phyloP scores from a whole-genome alignment of 2,797 vertebrate genomes.

The Pseudotriccus pelzelni region DNA sequence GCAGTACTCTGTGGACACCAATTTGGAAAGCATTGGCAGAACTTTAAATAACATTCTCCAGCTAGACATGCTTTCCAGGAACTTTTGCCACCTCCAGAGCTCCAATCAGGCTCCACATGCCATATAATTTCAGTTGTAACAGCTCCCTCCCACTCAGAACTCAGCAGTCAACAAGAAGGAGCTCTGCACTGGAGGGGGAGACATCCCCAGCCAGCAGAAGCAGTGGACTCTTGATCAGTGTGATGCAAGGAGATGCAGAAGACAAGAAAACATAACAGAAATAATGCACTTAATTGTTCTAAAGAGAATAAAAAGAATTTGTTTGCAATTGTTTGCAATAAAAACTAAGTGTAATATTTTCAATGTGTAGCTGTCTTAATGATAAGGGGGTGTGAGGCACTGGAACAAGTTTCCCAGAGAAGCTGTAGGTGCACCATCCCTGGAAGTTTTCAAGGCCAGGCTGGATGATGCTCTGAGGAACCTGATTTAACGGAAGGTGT shows the following conservation, averaged over 20 bases:
- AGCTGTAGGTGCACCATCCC: background rate
- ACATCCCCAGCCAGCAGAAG: background rate
- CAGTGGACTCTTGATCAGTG: background rate
- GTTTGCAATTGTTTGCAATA: background rate
- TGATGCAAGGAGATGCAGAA: background rate
- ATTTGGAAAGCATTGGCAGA: background rate
- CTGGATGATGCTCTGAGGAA: background rate
- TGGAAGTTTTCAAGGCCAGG: background rate
- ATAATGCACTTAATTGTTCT: background rate
- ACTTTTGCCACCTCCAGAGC: background rate
- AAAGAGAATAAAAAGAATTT: background rate
- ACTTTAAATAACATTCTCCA: background rate
- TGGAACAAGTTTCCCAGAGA: background rate
- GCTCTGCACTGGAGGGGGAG: background rate
- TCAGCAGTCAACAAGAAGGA: background rate
- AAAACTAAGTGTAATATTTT: background rate
- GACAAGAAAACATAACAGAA: background rate
- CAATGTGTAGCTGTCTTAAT: conserved; percentile 3
- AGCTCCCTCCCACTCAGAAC: background rate
- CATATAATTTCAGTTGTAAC: background rate
- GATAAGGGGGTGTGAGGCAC: background rate
- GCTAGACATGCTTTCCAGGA: background rate
- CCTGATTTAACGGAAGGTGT: background rate
- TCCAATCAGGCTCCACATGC: background rate
- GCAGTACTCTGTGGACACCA: background rate